A percentile compares a stretch with the other conserved stretches of the same genome.
Evolutionary conservation across 2,797 vertebrate genomes (phyloP).

Genomic region (Enteromius radiatus): DNA sequence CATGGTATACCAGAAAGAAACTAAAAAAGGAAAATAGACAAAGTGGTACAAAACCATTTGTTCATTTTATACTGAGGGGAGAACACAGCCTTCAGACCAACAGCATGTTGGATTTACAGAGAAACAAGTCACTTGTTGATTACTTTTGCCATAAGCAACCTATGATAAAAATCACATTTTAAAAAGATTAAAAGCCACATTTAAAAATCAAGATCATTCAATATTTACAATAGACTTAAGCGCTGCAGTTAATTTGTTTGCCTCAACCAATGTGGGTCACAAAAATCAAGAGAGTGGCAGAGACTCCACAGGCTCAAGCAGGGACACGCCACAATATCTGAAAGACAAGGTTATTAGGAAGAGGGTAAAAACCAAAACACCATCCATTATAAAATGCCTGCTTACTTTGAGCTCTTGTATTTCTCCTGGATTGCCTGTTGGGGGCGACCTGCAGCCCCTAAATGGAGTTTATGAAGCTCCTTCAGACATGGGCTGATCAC

Average conservation of each 20-base stretch:
- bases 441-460: slow-evolving; percentile 74
- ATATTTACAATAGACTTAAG: slow-evolving; percentile 54
- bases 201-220: slow-evolving; percentile 40
- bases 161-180: slow-evolving; percentile 57
- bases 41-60: neutral
- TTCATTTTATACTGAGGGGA: slow-evolving; percentile 15
- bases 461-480: slow-evolving; percentile 84
- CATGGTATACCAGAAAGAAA: neutral
- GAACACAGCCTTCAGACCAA: neutral
- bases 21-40: neutral
- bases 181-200: slow-evolving; percentile 44
- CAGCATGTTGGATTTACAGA: neutral
- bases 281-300: slow-evolving; percentile 60
- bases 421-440: slow-evolving; percentile 89
- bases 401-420: slow-evolving; percentile 87
- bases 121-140: slow-evolving; percentile 53
- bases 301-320: slow-evolving; percentile 64
- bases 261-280: neutral
- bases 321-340: slow-evolving; percentile 73
- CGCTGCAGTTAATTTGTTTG: slow-evolving; percentile 51
- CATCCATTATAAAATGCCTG: too few relatives aligned
- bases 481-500: slow-evolving; percentile 85
- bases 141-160: slow-evolving; percentile 23
- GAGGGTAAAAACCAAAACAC: accelerated
- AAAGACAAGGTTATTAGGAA: neutral